A percentile compares a stretch with the other conserved stretches of the same genome.
Evolutionary conservation across 1,140 invertebrate genomes (phyloP).

Genomic region (Brachionus sp.): DNA sequence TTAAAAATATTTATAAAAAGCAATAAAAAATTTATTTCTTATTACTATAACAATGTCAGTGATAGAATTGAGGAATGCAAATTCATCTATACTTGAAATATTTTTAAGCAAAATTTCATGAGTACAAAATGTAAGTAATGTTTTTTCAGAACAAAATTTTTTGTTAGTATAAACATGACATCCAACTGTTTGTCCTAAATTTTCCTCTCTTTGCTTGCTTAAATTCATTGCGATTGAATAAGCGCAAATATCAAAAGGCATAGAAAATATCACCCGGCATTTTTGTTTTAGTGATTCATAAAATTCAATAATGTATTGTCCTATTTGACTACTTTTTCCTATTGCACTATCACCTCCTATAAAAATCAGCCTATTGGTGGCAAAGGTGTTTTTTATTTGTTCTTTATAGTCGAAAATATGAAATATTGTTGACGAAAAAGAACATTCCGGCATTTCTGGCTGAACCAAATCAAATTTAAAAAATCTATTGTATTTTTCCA

Average conservation of each 20-base stretch:
- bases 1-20: conserved; percentile 56
- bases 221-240: conserved; percentile 76
- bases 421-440: conserved; percentile 63
- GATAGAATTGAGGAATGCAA: conserved; percentile 64
- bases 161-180: conserved; percentile 66
- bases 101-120: conserved; percentile 81
- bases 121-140: conserved; percentile 80
- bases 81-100: conserved; percentile 71
- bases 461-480: not conserved
- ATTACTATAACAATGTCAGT: conserved; percentile 87
- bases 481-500: not conserved
- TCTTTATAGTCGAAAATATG: conserved; percentile 63
- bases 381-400: conserved; percentile 67
- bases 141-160: conserved; percentile 63
- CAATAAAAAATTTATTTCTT: conserved; percentile 25
- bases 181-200: conserved; percentile 78
- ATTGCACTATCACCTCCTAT: conserved; percentile 78
- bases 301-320: conserved; percentile 62
- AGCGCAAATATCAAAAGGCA: conserved; percentile 84
- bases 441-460: conserved; percentile 56
- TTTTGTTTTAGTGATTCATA: conserved; percentile 65
- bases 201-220: conserved; percentile 79
- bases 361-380: conserved; percentile 78
- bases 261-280: conserved; percentile 84
- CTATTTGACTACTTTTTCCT: conserved; percentile 85